These are phyloP conservation scores for Andrena praecox DNA, from an alignment of 2,888 invertebrate genomes.

Conservation along the genomic window DNA sequence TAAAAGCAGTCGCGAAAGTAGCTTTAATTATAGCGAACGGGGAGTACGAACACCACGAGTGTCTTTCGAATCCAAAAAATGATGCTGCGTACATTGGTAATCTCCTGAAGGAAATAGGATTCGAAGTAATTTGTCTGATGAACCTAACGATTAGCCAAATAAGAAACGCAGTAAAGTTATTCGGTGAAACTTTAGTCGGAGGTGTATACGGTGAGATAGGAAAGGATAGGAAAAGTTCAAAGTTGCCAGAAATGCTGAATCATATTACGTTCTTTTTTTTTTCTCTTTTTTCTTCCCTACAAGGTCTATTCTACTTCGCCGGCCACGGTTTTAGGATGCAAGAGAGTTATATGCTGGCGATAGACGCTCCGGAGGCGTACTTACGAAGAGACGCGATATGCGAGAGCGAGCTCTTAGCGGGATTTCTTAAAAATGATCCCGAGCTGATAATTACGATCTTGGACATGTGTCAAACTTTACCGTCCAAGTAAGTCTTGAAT, in stretches of 20 bases:
- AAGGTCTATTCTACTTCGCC: constrained; percentile 82
- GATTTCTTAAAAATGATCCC: constrained; percentile 76
- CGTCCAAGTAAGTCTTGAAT: constrained; percentile 74
- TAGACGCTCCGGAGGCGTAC: constrained; percentile 78
- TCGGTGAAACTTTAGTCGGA: constrained; percentile 74
- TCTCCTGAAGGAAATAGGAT: constrained; percentile 77
- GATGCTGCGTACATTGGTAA: constrained; percentile 78
- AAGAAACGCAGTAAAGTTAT: constrained; percentile 78
- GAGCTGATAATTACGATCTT: constrained; percentile 79
- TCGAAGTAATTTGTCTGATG: constrained; percentile 79
- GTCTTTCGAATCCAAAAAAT: constrained; percentile 76
- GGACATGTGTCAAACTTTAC: constrained; percentile 82
- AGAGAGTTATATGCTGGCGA: constrained; percentile 81
- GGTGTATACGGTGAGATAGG: constrained; percentile 80
- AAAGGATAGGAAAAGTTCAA: not conserved
- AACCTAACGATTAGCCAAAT: constrained; percentile 80
- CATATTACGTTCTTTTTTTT: constrained; percentile 17
- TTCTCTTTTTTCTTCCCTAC: constrained; percentile 5
- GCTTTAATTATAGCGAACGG: constrained; percentile 82
- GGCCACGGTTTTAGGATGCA: constrained; percentile 83
- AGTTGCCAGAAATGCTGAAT: not conserved
- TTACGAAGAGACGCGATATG: constrained; percentile 77
- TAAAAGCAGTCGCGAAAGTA: constrained; percentile 79
- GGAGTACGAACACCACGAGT: constrained; percentile 74
- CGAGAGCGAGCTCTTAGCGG: constrained; percentile 79